phyloP scores from a whole-genome alignment of 2,888 invertebrate species.

The Melinaea marsaeus region DNA sequence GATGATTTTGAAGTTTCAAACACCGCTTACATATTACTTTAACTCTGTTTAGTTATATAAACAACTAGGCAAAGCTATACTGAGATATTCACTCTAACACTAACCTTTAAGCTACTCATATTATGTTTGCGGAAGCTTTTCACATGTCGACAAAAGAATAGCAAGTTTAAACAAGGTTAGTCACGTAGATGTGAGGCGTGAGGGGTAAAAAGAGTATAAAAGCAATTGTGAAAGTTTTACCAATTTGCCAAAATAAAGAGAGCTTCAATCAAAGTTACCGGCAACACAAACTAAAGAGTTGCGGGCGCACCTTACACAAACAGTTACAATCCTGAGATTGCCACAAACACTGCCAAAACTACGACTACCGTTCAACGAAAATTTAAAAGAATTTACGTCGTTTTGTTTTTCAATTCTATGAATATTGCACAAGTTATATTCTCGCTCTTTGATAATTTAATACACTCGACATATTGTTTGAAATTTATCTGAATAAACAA shows the following conservation, averaged over 20 bases:
- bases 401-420: slow-evolving; percentile 13
- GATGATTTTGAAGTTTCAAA: no score
- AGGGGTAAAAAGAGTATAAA: slow-evolving; percentile 49
- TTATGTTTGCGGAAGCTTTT: no score
- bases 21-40: no score
- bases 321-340: slow-evolving; percentile 36
- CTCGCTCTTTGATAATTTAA: background rate
- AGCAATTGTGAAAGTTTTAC: slow-evolving; percentile 66
- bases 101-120: no score
- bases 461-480: background rate
- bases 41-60: no score
- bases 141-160: background rate
- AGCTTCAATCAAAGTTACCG: slow-evolving; percentile 64
- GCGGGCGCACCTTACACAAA: slow-evolving; percentile 51
- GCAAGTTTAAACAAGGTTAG: slow-evolving; percentile 10
- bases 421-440: slow-evolving; percentile 9
- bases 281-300: slow-evolving; percentile 60
- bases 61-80: no score
- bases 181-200: slow-evolving; percentile 12
- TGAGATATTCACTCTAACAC: no score
- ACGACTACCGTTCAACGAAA: slow-evolving; percentile 8
- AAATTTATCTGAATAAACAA: background rate
- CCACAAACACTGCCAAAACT: slow-evolving; percentile 16
- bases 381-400: slow-evolving; percentile 15
- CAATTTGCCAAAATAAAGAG: slow-evolving; percentile 72